These are phyloP conservation scores for Euura saliciscinereae DNA, from an alignment of 1,140 invertebrate species.

Conservation along the genomic window DNA sequence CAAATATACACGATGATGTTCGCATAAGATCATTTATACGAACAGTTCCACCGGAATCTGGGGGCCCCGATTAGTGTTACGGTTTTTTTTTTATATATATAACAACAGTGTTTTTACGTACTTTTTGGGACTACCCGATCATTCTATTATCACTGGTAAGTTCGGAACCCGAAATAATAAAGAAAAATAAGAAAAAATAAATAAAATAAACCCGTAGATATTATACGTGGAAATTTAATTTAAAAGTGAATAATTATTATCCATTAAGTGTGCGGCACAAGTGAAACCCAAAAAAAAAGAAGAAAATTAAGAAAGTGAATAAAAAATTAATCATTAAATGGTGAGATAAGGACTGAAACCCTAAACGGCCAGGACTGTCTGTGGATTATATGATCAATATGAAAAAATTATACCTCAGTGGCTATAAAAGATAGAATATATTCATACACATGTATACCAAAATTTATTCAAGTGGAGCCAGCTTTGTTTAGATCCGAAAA, in stretches of 20 bases:
- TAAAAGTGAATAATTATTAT: background rate
- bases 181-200: too few species aligned
- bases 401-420: too few species aligned
- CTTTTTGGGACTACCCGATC: slow-evolving; percentile 37
- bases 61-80: slow-evolving; percentile 25
- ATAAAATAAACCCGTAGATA: too few species aligned
- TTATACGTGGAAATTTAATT: background rate
- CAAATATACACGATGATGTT: slow-evolving; percentile 24
- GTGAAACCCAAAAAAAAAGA: background rate
- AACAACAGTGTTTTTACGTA: slow-evolving; percentile 43
- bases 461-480: too few species aligned
- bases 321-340: background rate
- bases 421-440: too few species aligned
- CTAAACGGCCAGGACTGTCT: slow-evolving; percentile 6
- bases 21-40: slow-evolving; percentile 29
- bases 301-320: background rate
- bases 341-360: background rate
- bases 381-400: background rate
- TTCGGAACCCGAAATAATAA: background rate
- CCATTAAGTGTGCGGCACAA: background rate
- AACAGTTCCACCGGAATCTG: slow-evolving; percentile 29
- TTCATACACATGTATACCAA: too few species aligned
- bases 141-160: slow-evolving; percentile 27
- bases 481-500: too few species aligned
- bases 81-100: slow-evolving; percentile 19